Percentiles rank a stretch among this genome's conserved stretches.
Conservation (phyloP, 2,113 vertebrate genomes). For the Sinocyclocheilus grahami region DNA sequence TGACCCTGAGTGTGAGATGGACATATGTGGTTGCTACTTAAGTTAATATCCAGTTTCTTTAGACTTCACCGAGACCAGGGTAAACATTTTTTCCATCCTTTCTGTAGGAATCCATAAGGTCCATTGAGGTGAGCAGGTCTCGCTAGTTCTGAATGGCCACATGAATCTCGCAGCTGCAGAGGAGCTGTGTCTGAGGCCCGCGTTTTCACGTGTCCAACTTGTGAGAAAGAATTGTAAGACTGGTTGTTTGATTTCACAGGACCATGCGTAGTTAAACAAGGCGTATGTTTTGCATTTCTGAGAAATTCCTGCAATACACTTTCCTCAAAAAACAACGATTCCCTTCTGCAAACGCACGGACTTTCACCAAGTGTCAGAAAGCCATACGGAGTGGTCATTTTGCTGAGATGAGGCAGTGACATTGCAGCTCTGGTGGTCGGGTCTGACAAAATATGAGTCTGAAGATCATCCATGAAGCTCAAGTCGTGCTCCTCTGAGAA, state of each 20-base stretch:
- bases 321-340: conserved; percentile 73
- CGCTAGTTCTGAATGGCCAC: not conserved
- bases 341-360: conserved; percentile 68
- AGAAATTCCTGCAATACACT: conserved; percentile 45
- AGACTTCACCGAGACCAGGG: conserved; percentile 49
- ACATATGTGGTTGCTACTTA: not conserved
- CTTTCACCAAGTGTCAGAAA: conserved; percentile 71
- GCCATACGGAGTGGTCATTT: conserved; percentile 68
- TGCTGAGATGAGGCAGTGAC: conserved; percentile 69
- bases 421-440: conserved; percentile 64
- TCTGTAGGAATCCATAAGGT: conserved; percentile 55
- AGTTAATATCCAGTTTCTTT: not conserved
- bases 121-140: not conserved
- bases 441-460: conserved; percentile 59
- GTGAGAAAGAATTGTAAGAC: not conserved
- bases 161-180: conserved; percentile 7
- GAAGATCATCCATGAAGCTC: conserved; percentile 13
- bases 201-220: not conserved
- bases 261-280: not conserved
- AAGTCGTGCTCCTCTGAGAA: conserved; percentile 13
- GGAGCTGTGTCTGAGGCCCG: not conserved
- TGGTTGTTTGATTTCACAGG: conserved; percentile 29
- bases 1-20: not conserved
- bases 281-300: conserved; percentile 51
- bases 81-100: conserved; percentile 66